Base-by-base conservation (phyloP, 2,888 invertebrate genomes). In the Nephrotoma flavescens region DNA sequence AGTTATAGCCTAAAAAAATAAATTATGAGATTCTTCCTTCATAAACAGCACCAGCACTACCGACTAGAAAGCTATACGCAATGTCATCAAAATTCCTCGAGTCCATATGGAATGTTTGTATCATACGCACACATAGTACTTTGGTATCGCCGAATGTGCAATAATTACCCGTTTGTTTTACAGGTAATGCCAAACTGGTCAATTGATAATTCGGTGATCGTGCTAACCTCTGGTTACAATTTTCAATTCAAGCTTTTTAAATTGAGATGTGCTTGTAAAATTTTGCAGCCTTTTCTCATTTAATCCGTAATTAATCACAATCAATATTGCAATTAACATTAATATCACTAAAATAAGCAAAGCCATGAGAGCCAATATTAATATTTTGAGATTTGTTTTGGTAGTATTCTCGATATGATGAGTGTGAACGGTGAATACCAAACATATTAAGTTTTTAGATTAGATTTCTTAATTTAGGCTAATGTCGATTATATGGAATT, bases 21-120 rank as follows among this genome's bases (percentile, higher is more conserved):
- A 42, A 42, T 41, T 85, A 85, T n/a, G 31, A 31, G 44, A 42
- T 19, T 42, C 96, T 93, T 0, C 95, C 96, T 88, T 93, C 93
- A 90, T 96, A 96, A 0, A 94, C 94, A 0, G 93, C 92, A 0
- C 96, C 96, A 89, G 96, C 96, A 6, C 96, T 96, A 0, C 96
- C 96, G 0, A 97, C 93, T 9, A 97, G 90, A 89, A 96, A 97
- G 90, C 95, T 97, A 90, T 96, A 96, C 0, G 92, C 95, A 42
- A 96, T 95, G 89, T 96, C 96, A 86, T 90, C 92, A 94, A 94
- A 96, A 0, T 91, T 89, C n/a, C 89, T 89, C 41, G 92, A 92
- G 87, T 95, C 94, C 87, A 96, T 94, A 90, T 96, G 96, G 89
- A 93, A 95, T 84, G 91, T 92, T 90, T 96, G 96, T 83, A 94